Evolutionary conservation across 2,113 vertebrate genomes (phyloP).

Genomic region (Eulemur rufifrons): DNA sequence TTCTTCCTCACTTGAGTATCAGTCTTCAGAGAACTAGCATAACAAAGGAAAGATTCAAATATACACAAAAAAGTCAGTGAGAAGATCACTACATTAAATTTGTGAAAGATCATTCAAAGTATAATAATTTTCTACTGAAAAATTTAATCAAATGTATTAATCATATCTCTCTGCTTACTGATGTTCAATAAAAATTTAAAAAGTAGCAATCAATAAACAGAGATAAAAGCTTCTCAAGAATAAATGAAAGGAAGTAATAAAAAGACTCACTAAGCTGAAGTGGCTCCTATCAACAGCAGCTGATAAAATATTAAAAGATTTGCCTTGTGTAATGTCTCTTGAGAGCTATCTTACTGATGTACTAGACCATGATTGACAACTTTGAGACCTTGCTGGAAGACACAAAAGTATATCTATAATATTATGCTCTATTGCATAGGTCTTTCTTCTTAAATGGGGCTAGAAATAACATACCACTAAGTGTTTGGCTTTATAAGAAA

Average conservation of each 20-base stretch:
- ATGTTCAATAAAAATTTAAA: slow-evolving; percentile 65
- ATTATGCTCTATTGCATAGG: slow-evolving; percentile 15
- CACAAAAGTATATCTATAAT: slow-evolving; percentile 64
- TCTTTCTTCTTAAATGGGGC: slow-evolving; percentile 59
- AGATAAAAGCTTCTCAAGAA: slow-evolving; percentile 74
- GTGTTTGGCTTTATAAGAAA: slow-evolving; percentile 65
- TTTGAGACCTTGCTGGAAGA: slow-evolving; percentile 66
- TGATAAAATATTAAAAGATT: slow-evolving; percentile 84
- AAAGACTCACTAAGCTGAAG: slow-evolving; percentile 69
- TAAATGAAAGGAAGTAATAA: slow-evolving; percentile 76
- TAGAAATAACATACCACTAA: slow-evolving; percentile 59
- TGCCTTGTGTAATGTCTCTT: slow-evolving; percentile 73
- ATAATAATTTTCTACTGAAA: slow-evolving; percentile 21
- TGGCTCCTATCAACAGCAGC: slow-evolving; percentile 63
- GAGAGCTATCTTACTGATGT: slow-evolving; percentile 51
- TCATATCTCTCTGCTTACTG: not conserved
- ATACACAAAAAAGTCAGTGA: not conserved
- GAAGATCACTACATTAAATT: slow-evolving; percentile 1
- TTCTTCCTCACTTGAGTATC: not conserved
- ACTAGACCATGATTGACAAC: slow-evolving; percentile 75
- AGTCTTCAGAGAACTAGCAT: slow-evolving; percentile 6
- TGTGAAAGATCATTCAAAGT: not conserved
- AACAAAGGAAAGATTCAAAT: slow-evolving; percentile 6
- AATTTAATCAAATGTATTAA: slow-evolving; percentile 53
- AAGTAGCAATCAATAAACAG: slow-evolving; percentile 61